Percentiles rank a stretch among this genome's conserved stretches.
Conservation (phyloP, 2,113 vertebrate genomes). For the Mastomys natalensis region DNA sequence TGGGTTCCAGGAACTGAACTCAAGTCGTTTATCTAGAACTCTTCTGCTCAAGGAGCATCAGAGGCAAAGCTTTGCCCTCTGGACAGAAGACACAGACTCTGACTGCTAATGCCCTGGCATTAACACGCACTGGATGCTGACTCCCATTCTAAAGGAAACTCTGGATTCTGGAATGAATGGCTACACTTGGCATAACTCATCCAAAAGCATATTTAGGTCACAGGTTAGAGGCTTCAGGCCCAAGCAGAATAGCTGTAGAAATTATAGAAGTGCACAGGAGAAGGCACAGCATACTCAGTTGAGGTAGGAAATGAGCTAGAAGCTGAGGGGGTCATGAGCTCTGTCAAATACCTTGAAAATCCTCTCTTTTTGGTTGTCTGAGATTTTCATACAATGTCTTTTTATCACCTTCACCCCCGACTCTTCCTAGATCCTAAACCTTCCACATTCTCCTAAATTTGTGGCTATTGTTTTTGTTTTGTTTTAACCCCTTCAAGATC, state of each 20-base stretch:
- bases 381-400: neutral
- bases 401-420: neutral
- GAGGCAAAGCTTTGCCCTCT: neutral
- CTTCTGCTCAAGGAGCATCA: neutral
- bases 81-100: neutral
- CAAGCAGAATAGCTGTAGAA: neutral
- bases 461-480: neutral
- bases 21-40: neutral
- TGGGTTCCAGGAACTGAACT: neutral
- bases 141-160: neutral
- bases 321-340: neutral
- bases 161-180: neutral
- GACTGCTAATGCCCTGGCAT: neutral
- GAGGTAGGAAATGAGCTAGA: neutral
- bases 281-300: neutral
- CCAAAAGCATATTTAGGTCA: neutral
- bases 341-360: neutral
- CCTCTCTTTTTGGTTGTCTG: neutral
- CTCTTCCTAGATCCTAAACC: neutral
- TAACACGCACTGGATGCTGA: too few relatives aligned
- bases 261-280: neutral
- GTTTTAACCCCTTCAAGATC: neutral
- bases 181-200: neutral
- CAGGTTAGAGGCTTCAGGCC: neutral
- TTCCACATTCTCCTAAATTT: too few relatives aligned